Conservation (phyloP, 2,113 vertebrate genomes). For the Mugil cephalus region DNA sequence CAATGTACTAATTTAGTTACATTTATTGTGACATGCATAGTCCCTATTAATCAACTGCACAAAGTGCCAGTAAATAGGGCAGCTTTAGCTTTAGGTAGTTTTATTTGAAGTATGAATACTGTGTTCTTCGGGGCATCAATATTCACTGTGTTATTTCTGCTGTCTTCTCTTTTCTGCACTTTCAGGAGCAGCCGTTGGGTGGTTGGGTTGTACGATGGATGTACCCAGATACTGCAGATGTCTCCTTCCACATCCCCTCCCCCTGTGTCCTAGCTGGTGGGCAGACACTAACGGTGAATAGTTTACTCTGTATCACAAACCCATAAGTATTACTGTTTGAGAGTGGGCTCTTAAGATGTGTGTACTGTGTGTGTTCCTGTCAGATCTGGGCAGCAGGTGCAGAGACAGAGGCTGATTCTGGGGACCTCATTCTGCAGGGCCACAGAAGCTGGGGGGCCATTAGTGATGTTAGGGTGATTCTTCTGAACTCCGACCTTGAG, state of each 20-base stretch:
- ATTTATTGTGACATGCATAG: no score
- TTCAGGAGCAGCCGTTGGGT: constrained; percentile 85
- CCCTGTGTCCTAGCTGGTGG: constrained; percentile 81
- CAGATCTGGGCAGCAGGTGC: constrained; percentile 89
- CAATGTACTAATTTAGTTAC: no score
- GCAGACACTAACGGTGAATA: constrained; percentile 48
- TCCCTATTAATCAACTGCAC: no score
- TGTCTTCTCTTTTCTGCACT: not conserved
- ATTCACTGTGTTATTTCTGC: not conserved
- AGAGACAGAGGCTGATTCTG: constrained; percentile 74
- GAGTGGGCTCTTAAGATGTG: not conserved
- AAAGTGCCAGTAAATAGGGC: no score
- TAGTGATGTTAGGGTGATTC: constrained; percentile 76
- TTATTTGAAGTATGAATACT: no score
- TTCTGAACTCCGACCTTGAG: constrained; percentile 83
- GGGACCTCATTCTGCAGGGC: constrained; percentile 84
- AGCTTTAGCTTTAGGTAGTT: no score
- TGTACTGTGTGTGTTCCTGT: constrained; percentile 6
- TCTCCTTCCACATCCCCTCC: constrained; percentile 85
- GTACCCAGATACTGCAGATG: constrained; percentile 68
- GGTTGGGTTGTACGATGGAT: constrained; percentile 84
- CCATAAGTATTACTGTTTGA: no score
- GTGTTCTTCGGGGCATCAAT: no score
- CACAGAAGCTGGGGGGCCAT: constrained; percentile 84
- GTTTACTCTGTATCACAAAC: no score